Base-by-base conservation (phyloP, 2,797 vertebrate genomes). In the Schizopygopsis malacanthus region DNA sequence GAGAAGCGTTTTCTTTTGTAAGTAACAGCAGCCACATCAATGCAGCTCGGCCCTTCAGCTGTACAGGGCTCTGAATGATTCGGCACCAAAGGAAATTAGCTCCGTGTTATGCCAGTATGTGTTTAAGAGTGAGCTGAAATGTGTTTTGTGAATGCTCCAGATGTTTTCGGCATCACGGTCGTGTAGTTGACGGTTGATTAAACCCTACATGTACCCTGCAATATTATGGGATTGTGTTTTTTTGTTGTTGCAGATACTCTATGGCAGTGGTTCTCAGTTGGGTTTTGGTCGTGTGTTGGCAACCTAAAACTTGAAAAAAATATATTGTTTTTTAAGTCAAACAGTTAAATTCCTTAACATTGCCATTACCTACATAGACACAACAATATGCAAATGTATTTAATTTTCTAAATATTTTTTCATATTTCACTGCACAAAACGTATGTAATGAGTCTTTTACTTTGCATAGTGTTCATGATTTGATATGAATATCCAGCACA, bases 1-100 rank as follows among this genome's bases (percentile, higher is more conserved):
- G 93, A 92, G 93, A 94, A 93, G 92, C 89, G 87, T 91, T 91
- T 84, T 85, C 90, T 92, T 92, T 90, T 91, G 92, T 77, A 85
- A 93, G 89, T 88, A 88, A 88, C 37, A 41, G 89, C 81, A 90
- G 89, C 90, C 90, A 87, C 92, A 91, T 92, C 91, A 90, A 94
- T 88, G 87, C 85, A 92, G 90, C 69, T 47, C 33, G 15, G 82
- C 69, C 61, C 52, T 81, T 39, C 56, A 50, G 45, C 79, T 79
- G 78, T 61, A 85, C 61, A 70, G 71, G 73, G 47, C 73, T 88
- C 71, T 41, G 67, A 73, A 39, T 73, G 81, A 82, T 90, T 88
- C 50, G 71, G 72, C 73, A 61, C 52, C 76, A 71, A 86, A 87
- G 82, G 72, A 88, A 88, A 88, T 88, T 61, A 81, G 56, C 56